These are phyloP conservation scores for Bradypodion pumilum DNA, from an alignment of 2,797 vertebrate species.

Conservation along the genomic window DNA sequence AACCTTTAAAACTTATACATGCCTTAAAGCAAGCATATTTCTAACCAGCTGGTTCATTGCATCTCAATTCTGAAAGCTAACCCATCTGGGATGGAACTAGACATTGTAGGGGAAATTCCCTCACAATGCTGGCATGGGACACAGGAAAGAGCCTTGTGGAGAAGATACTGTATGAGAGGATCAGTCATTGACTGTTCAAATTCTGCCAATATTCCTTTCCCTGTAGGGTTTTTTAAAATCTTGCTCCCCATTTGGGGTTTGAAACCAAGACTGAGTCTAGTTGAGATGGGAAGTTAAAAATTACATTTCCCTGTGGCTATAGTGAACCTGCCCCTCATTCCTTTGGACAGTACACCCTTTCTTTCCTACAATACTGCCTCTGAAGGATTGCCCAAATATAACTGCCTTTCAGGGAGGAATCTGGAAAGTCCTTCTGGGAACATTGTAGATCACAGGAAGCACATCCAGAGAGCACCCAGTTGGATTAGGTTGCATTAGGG, in stretches of 20 bases:
- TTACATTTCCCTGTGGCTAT: no score
- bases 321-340: no score
- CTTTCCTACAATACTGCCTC: neutral
- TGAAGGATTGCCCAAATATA: neutral
- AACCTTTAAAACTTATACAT: neutral
- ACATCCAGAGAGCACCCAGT: neutral
- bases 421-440: neutral
- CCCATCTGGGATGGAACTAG: neutral
- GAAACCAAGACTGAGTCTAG: no score
- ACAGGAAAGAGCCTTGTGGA: no score
- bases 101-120: neutral
- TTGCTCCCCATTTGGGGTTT: no score
- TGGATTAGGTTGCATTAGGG: neutral
- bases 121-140: neutral
- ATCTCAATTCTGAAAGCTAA: neutral
- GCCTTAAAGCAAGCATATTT: neutral
- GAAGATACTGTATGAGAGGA: no score
- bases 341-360: neutral
- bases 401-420: neutral
- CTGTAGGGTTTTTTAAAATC: no score
- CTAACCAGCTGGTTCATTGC: neutral
- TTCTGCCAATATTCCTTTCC: no score
- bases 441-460: neutral
- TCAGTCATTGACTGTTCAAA: no score
- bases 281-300: no score